Conservation (phyloP, 2,888 invertebrate genomes). For the Hirtodrosophila duncani region DNA sequence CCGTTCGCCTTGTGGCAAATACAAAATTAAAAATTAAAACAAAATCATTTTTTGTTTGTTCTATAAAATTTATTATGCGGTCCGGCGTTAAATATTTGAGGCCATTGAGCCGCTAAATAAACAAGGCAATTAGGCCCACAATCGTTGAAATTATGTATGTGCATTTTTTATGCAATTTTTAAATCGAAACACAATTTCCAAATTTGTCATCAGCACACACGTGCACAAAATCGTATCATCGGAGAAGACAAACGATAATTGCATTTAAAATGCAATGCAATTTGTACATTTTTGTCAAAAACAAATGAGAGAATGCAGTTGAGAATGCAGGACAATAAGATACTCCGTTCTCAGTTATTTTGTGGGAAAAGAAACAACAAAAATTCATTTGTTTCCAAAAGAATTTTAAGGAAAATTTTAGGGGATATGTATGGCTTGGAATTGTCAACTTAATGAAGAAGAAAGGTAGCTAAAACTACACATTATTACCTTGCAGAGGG, state of each 20-base stretch:
- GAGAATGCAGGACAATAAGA: too few relatives aligned
- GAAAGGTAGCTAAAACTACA: too few relatives aligned
- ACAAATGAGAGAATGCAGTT: too few relatives aligned
- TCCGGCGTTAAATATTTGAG: constrained; percentile 12
- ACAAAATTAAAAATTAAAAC: constrained; percentile 31
- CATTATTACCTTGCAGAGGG: too few relatives aligned
- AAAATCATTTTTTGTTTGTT: constrained; percentile 10
- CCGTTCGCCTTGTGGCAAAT: background rate
- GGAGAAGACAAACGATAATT: constrained; percentile 28
- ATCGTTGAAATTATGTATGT: constrained; percentile 32
- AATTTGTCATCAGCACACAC: constrained; percentile 41
- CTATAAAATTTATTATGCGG: background rate
- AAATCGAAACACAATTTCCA: constrained; percentile 10
- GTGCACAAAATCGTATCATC: constrained; percentile 28
- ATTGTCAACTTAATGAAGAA: too few relatives aligned
- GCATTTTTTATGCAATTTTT: constrained; percentile 30
- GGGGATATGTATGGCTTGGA: too few relatives aligned
- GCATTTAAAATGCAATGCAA: constrained; percentile 30
- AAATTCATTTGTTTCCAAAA: too few relatives aligned
- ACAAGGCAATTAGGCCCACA: constrained; percentile 1
- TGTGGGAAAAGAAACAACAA: too few relatives aligned
- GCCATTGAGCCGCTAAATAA: constrained; percentile 20
- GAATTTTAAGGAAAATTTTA: too few relatives aligned
- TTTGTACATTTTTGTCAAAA: background rate
- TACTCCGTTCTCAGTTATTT: too few relatives aligned